Conservation (phyloP, 2,113 vertebrate species). For the Sceloporus tristichus region DNA sequence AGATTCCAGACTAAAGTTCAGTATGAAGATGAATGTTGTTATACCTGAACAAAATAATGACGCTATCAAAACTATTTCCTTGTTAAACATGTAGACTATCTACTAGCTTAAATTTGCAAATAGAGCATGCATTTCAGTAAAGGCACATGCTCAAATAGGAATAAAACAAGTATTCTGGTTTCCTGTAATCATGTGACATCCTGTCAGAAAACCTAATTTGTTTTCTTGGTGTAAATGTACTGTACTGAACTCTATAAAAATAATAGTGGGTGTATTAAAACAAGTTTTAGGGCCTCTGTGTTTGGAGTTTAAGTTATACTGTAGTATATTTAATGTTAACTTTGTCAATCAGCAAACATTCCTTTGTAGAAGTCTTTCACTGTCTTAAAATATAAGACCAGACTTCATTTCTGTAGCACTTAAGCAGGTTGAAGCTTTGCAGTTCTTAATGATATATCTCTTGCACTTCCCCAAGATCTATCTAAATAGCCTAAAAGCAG, state of each 20-base stretch:
- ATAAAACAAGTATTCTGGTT: not conserved
- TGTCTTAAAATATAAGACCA: not conserved
- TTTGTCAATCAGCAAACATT: conserved; percentile 12
- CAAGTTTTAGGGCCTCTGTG: not conserved
- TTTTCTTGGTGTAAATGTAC: not conserved
- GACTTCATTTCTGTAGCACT: not conserved
- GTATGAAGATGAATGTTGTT: not conserved
- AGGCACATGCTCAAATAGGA: not conserved
- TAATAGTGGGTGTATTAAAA: not conserved
- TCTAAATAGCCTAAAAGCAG: too few species aligned
- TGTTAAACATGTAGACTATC: not conserved
- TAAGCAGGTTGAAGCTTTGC: not conserved
- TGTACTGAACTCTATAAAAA: not conserved
- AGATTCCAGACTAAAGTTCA: not conserved
- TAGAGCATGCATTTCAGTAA: not conserved
- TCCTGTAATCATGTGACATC: not conserved
- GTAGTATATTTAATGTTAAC: not conserved
- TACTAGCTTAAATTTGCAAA: not conserved
- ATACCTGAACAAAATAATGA: not conserved
- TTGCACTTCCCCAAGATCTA: not conserved
- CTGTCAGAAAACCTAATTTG: not conserved
- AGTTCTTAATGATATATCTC: not conserved
- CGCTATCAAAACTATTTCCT: not conserved
- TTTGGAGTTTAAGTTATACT: not conserved
- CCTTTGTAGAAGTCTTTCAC: not conserved